phyloP scores from a whole-genome alignment of 2,113 vertebrate species.

The Cyphomyrus discorhynchus region DNA sequence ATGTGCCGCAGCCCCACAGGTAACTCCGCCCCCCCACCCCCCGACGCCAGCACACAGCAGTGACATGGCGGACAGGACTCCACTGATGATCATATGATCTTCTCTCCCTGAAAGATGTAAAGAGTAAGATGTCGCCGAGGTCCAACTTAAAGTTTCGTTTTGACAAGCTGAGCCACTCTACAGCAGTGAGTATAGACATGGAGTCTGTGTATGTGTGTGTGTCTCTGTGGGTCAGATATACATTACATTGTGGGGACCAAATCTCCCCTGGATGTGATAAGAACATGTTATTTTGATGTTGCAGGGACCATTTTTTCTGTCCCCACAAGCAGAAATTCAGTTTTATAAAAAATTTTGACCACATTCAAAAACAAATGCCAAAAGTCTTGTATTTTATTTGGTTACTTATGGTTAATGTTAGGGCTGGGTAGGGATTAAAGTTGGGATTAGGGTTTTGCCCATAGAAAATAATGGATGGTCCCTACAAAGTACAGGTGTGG shows the following conservation, averaged over 20 bases:
- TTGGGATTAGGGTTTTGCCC: no score
- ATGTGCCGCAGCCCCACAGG: slow-evolving; percentile 86
- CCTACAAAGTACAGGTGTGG: not conserved
- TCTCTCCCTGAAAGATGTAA: slow-evolving; percentile 61
- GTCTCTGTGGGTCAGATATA: not conserved
- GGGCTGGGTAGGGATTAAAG: no score
- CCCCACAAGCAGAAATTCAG: no score
- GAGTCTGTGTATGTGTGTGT: not conserved
- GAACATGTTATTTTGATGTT: no score
- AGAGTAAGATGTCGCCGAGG: slow-evolving; percentile 82
- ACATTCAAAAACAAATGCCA: no score
- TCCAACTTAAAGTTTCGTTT: slow-evolving; percentile 91
- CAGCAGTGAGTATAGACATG: slow-evolving; percentile 57
- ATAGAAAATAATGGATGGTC: no score
- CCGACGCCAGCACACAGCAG: not conserved
- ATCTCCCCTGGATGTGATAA: no score
- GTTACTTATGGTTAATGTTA: no score
- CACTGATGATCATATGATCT: not conserved
- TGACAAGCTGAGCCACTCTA: slow-evolving; percentile 79
- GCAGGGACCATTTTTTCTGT: no score
- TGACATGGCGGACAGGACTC: not conserved
- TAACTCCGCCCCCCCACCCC: slow-evolving; percentile 29
- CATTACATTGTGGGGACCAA: no score
- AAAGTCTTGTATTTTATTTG: no score
- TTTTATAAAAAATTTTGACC: no score